Evolutionary conservation across 2,888 invertebrate genomes (phyloP).

Genomic region (Gnatocerus cornutus): DNA sequence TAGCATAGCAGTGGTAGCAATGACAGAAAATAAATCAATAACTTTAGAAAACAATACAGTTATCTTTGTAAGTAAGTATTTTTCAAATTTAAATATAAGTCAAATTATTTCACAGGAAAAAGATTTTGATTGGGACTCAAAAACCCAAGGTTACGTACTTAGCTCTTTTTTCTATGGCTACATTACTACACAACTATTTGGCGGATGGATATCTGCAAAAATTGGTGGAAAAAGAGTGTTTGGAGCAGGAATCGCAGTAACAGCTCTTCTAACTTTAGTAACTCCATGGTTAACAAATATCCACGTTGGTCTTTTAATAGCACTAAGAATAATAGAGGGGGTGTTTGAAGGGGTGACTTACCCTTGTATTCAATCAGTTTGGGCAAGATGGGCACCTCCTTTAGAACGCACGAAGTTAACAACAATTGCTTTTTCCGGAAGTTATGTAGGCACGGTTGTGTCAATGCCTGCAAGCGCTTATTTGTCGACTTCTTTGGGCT

Average conservation of each 20-base stretch:
- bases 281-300: conserved; percentile 85
- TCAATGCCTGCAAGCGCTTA: conserved; percentile 86
- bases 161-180: conserved; percentile 95
- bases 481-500: conserved; percentile 82
- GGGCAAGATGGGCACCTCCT: conserved; percentile 89
- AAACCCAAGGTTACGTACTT: conserved; percentile 84
- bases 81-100: conserved; percentile 4
- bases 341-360: conserved; percentile 80
- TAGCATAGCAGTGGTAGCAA: conserved; percentile 94
- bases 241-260: conserved; percentile 84
- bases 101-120: conserved; percentile 22
- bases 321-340: conserved; percentile 74
- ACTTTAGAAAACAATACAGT: conserved; percentile 78
- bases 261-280: conserved; percentile 85
- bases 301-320: conserved; percentile 81
- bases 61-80: conserved; percentile 73
- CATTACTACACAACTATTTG: conserved; percentile 86
- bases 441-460: conserved; percentile 88
- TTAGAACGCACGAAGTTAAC: conserved; percentile 85
- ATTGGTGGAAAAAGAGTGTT: conserved; percentile 92
- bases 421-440: conserved; percentile 89
- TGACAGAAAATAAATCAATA: conserved; percentile 83
- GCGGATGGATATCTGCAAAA: conserved; percentile 87
- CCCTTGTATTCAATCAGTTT: conserved; percentile 87
- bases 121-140: conserved; percentile 87